Evolutionary conservation across 1,140 invertebrate genomes (phyloP).

Genomic region (Ladona fulva): DNA sequence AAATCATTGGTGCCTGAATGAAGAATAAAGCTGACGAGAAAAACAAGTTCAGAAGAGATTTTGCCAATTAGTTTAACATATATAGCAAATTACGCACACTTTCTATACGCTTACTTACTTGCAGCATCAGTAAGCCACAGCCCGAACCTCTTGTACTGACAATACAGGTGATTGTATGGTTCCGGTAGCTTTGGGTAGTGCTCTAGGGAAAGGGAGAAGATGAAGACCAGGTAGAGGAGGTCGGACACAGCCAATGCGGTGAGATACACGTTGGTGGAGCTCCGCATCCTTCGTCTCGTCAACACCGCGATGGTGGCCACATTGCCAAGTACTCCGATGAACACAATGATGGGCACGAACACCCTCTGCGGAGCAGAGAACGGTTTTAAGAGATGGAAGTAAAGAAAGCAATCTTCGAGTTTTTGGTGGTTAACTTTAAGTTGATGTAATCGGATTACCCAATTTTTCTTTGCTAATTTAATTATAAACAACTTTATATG

Average conservation of each 20-base stretch:
- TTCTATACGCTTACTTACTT: slow-evolving; percentile 38
- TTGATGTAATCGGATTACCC: no score
- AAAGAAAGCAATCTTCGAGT: no score
- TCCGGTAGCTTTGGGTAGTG: slow-evolving; percentile 47
- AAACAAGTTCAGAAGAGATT: no score
- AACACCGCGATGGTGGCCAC: slow-evolving; percentile 62
- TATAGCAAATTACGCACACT: no score
- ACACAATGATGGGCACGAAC: slow-evolving; percentile 56
- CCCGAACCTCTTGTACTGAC: slow-evolving; percentile 46
- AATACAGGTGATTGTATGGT: slow-evolving; percentile 34
- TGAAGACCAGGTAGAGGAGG: slow-evolving; percentile 56
- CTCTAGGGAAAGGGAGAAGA: slow-evolving; percentile 52
- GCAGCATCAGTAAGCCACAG: slow-evolving; percentile 53
- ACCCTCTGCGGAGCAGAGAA: slow-evolving; percentile 45
- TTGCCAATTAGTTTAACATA: not conserved
- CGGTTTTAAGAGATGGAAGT: no score
- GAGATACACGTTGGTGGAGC: slow-evolving; percentile 65
- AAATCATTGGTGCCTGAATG: no score
- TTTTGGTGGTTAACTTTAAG: no score
- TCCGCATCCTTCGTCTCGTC: slow-evolving; percentile 61
- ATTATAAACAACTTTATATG: no score
- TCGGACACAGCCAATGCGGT: slow-evolving; percentile 64
- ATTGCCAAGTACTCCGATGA: slow-evolving; percentile 61
- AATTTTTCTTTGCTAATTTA: no score
- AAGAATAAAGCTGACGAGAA: no score